These are phyloP conservation scores for Lepetodrilus schrolli DNA, from an alignment of 2,888 invertebrate genomes.

Conservation along the genomic window DNA sequence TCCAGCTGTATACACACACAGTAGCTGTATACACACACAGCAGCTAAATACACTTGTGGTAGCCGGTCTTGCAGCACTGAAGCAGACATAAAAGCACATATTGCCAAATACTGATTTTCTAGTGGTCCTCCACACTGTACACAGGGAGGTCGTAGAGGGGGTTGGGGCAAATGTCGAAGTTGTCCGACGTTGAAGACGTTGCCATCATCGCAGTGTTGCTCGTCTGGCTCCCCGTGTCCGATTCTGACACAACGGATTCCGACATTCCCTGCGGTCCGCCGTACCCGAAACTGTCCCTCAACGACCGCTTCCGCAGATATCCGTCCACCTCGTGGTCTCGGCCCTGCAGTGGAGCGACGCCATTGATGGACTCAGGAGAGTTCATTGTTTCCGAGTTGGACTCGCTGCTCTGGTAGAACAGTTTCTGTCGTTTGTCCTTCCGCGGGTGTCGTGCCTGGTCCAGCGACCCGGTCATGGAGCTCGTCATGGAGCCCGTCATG, in stretches of 20 bases:
- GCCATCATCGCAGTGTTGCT: not conserved
- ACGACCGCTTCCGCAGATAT: conserved; percentile 7
- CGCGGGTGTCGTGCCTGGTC: conserved; percentile 20
- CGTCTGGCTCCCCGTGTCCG: conserved; percentile 2
- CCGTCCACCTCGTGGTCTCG: conserved; percentile 24
- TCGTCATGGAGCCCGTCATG: not conserved
- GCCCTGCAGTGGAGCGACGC: not conserved
- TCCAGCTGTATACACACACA: too few species aligned
- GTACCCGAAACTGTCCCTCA: not conserved
- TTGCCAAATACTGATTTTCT: too few species aligned
- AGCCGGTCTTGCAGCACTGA: too few species aligned
- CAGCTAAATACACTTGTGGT: too few species aligned
- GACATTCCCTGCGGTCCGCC: conserved; percentile 5
- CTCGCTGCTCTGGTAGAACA: conserved; percentile 69
- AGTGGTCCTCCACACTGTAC: too few species aligned
- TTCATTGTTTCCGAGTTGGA: conserved; percentile 61
- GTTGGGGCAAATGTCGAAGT: conserved; percentile 15
- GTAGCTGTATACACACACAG: too few species aligned
- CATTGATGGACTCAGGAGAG: conserved; percentile 46
- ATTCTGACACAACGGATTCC: conserved; percentile 1
- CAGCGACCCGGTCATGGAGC: not conserved
- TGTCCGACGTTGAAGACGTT: not conserved
- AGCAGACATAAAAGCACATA: too few species aligned
- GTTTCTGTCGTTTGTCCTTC: conserved; percentile 42
- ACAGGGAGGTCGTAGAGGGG: conserved; percentile 1